Percentiles rank a stretch among this genome's conserved stretches.
Evolutionary conservation across 1,140 invertebrate genomes (phyloP).

Genomic region (Octopus bimaculoides): DNA sequence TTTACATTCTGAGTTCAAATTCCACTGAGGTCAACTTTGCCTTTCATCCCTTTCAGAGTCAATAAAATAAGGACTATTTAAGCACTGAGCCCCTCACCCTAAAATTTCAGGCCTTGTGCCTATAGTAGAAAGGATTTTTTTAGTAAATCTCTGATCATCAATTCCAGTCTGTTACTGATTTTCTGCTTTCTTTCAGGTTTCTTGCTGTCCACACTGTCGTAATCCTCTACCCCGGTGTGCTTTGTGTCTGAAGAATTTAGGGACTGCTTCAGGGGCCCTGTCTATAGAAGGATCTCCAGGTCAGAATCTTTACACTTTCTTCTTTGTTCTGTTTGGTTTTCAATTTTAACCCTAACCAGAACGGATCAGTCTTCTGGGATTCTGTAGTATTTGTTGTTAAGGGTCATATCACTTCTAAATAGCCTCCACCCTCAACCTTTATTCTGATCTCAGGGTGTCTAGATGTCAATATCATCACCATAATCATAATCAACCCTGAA

Average conservation of each 20-base stretch:
- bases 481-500: neutral
- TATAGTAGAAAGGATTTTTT: too few species aligned
- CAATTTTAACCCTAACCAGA: neutral
- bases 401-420: neutral
- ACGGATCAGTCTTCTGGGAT: neutral
- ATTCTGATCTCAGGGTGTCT: neutral
- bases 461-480: neutral
- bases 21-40: too few species aligned
- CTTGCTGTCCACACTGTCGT: conserved; percentile 89
- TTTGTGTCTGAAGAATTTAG: conserved; percentile 89
- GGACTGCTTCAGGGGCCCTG: conserved; percentile 64
- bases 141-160: too few species aligned
- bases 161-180: too few species aligned
- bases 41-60: too few species aligned
- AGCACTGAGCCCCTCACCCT: too few species aligned
- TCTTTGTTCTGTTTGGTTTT: neutral
- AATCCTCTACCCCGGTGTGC: conserved; percentile 91
- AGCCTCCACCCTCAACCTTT: neutral
- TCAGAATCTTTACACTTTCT: neutral
- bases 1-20: too few species aligned
- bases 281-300: neutral
- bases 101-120: too few species aligned
- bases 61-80: too few species aligned
- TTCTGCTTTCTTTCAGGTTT: conserved; percentile 46
- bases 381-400: neutral